A percentile compares a stretch with the other conserved stretches of the same genome.
These are phyloP conservation scores for Bombus haemorrhoidalis DNA, from an alignment of 1,140 invertebrate species.

Conservation along the genomic window DNA sequence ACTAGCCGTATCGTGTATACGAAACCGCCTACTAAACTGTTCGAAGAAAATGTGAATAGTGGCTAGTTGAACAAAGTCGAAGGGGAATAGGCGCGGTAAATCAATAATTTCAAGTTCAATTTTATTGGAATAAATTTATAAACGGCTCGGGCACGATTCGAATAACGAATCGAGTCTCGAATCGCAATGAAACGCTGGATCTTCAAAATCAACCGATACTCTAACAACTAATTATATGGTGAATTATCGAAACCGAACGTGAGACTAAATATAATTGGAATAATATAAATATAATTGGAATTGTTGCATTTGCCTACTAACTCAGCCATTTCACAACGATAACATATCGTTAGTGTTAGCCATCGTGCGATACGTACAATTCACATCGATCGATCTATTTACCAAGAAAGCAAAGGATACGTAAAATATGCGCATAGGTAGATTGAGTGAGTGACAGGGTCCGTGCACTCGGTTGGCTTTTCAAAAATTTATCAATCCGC, in stretches of 20 bases:
- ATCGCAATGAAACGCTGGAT: too few relatives aligned
- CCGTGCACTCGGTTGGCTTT: conserved; percentile 23
- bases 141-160: too few relatives aligned
- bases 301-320: background rate
- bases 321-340: background rate
- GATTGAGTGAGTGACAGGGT: conserved; percentile 33
- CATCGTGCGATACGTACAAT: background rate
- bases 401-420: conserved; percentile 35
- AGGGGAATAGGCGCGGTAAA: background rate
- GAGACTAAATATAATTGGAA: too few relatives aligned
- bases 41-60: conserved; percentile 2
- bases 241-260: background rate
- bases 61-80: background rate
- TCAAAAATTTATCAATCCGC: conserved; percentile 61
- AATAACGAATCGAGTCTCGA: too few relatives aligned
- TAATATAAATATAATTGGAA: too few relatives aligned
- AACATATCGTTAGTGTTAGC: background rate
- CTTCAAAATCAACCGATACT: too few relatives aligned
- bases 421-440: background rate
- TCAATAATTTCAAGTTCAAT: background rate
- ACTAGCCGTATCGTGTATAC: background rate
- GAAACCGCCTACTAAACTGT: background rate
- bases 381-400: conserved; percentile 46
- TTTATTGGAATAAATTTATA: background rate
- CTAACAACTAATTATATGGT: too few relatives aligned